Base-by-base conservation (phyloP, 2,797 vertebrate genomes). In the Enteromius unitaeniatus region DNA sequence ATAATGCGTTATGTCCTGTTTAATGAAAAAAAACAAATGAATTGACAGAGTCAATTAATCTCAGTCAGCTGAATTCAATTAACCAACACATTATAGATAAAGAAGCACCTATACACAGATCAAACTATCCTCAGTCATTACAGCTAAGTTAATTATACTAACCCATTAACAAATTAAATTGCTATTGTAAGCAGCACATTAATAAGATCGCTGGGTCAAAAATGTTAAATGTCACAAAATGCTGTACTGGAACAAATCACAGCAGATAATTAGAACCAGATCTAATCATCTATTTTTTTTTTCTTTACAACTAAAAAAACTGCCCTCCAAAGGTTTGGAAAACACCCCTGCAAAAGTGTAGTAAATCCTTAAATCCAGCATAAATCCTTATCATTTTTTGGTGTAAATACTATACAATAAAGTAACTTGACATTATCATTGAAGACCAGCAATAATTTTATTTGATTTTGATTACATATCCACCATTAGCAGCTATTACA, bases 1-100 rank as follows among this genome's bases (percentile, higher is more conserved):
- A 79, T 98, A 99, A 91, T 97, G 97, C 88, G 98, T 95, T 83
- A 96, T 91, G 89, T 98, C 97, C 98, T 99, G 93, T 85, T 94
- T 80, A 79, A 86, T 70, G n/a, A 76, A 84, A 76, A 73, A 83
- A 78, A 82, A 58, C 26, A 51, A 82, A 62, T 55, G 37, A 79
- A 82, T 26, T 84, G 51, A 26, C 60, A 55, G 23, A 77, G 62
- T 81, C 47, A 77, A 42, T 51, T 69, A 26, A 81, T 77, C 75
- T 55, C 70, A 81, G 28, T 67, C 37, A 55, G 42, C 51, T 79
- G 15, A 78, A 76, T 23, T 70, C 14, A 78, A 81, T 53, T 40
- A 67, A 26, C 21, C 1, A 60, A 72, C 47, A 72, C 40, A 34
- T 17, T 93, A 31, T 72, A 75, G 89, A 92, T 86, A 88, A 86